Base-by-base conservation (phyloP, 2,888 invertebrate species). In the Halictus quadricinctus region DNA sequence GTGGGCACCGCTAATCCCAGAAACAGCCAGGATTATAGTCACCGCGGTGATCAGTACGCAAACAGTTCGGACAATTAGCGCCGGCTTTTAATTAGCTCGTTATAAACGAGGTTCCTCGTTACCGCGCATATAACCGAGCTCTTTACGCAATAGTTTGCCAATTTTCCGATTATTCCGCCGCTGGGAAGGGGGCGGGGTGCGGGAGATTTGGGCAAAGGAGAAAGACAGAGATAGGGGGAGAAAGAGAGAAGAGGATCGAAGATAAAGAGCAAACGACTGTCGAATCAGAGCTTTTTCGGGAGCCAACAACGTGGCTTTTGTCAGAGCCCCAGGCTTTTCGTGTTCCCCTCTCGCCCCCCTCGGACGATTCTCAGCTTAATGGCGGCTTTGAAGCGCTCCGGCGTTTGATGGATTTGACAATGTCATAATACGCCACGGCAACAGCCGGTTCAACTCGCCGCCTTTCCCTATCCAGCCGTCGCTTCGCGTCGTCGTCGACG, bases 331-430 rank as follows among this genome's bases (percentile, higher is more conserved):
- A 81, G 88, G 88, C 85, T 85, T 88, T 83, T 69, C 86, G 70
- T 43, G 41, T 13, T 54, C 48, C 43, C 64, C 78, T 18, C 76
- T 41, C 25, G 54, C n/a, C 72, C 70, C 29, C 36, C 36, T 36
- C 36, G 36, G 72, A 77, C 81, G 78, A 82, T 83, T 83, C 79
- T 80, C 80, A 60, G 90, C 88, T 89, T 91, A 90, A 88, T 88
- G 87, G 83, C 77, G 77, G 91, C 91, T 93, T 92, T 92, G 90
- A 92, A 92, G 88, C 89, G 87, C 86, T 86, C 86, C 87, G 85
- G 75, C 90, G 91, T 91, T 91, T 92, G 93, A 93, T 93, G 92
- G 91, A 89, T 91, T 92, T 89, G 88, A 83, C 90, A 83, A 93
- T 91, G 91, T 90, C 89, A 88, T 91, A 92, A 93, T 90, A 91